Evolutionary conservation across 2,888 invertebrate species (phyloP).

Genomic region (Atherix ibis): DNA sequence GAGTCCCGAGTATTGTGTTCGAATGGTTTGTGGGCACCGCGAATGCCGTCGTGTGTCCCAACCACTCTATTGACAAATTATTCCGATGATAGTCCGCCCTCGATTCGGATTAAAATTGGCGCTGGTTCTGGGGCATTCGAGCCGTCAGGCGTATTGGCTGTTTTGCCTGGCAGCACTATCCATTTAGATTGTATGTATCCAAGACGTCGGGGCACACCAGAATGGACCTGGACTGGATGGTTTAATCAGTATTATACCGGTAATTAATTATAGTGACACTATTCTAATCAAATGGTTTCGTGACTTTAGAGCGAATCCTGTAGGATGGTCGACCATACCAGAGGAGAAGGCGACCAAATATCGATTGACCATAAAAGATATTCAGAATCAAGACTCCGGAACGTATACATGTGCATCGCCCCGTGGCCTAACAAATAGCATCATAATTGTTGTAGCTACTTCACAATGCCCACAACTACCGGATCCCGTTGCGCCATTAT

Average conservation of each 20-base stretch:
- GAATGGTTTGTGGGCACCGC: conserved; percentile 66
- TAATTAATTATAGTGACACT: conserved; percentile 24
- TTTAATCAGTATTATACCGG: conserved; percentile 64
- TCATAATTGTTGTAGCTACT: conserved; percentile 46
- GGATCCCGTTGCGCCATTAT: conserved; percentile 44
- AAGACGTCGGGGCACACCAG: conserved; percentile 59
- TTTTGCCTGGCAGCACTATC: conserved; percentile 62
- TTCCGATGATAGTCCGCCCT: conserved; percentile 72
- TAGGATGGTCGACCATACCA: conserved; percentile 31
- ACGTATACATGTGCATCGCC: conserved; percentile 74
- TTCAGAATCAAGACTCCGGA: conserved; percentile 68
- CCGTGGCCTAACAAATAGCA: conserved; percentile 48
- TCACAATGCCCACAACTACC: conserved; percentile 48
- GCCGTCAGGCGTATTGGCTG: conserved; percentile 60
- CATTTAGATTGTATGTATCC: conserved; percentile 71
- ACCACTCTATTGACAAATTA: conserved; percentile 75
- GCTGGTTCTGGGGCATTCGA: conserved; percentile 68
- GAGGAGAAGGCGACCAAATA: conserved; percentile 65
- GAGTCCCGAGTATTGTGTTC: conserved; percentile 61
- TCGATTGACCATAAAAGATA: conserved; percentile 64
- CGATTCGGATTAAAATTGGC: conserved; percentile 58
- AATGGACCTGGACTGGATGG: conserved; percentile 79
- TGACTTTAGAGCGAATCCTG: conserved; percentile 8
- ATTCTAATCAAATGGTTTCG: conserved; percentile 13
- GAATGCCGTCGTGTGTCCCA: conserved; percentile 67